Evolutionary conservation across 2,113 vertebrate genomes (phyloP).

Genomic region (Mesoclemmys tuberculata): DNA sequence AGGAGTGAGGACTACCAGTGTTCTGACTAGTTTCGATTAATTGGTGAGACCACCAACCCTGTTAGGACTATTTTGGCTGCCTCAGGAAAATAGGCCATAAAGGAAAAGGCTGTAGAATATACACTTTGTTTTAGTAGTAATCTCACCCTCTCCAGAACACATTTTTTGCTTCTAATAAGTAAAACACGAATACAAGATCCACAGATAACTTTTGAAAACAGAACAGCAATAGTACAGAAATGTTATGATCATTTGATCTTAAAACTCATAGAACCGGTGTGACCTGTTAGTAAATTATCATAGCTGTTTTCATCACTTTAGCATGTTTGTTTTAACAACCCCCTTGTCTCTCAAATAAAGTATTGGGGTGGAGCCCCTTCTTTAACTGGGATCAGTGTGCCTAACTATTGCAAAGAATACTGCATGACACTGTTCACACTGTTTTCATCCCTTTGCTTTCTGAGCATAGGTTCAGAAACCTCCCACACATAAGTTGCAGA

Average conservation of each 20-base stretch:
- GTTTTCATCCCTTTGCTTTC: not conserved
- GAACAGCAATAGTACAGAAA: not conserved
- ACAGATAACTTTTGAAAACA: not conserved
- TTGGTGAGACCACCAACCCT: not conserved
- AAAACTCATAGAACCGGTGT: not conserved
- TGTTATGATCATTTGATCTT: not conserved
- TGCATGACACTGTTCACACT: not conserved
- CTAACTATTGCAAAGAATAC: not conserved
- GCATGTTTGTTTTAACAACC: not conserved
- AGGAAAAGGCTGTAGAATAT: not conserved
- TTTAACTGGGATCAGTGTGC: not conserved
- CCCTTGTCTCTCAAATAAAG: not conserved
- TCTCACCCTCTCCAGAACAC: rapidly evolving
- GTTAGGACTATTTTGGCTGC: not conserved
- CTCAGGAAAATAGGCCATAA: not conserved
- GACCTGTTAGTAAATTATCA: not conserved
- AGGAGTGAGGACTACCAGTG: not conserved
- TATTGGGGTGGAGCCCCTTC: not conserved
- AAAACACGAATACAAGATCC: not conserved
- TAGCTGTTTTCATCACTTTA: not conserved
- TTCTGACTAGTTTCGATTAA: constrained; percentile 9
- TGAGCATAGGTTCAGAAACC: not conserved
- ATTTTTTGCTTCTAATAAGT: not conserved
- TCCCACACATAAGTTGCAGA: not conserved
- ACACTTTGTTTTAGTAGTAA: not conserved